These are phyloP conservation scores for Sebastes glaucus DNA, from an alignment of 2,797 vertebrate species.

Conservation along the genomic window DNA sequence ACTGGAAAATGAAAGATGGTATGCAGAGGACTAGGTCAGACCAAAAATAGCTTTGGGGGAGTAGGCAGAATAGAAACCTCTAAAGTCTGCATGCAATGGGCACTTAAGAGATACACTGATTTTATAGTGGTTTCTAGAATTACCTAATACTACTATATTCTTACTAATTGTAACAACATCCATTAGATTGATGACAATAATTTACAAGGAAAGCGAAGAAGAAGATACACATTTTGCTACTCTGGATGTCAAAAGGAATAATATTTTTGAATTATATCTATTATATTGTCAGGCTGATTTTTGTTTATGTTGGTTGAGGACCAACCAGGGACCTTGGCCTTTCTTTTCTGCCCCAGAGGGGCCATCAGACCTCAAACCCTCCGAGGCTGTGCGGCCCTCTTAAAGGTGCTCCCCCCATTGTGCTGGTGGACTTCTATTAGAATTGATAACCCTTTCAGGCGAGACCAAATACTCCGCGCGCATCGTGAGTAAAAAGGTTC, in stretches of 20 bases:
- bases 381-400: slow-evolving; percentile 29
- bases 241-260: background rate
- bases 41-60: background rate
- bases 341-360: slow-evolving; percentile 35
- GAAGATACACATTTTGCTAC: background rate
- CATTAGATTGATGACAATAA: background rate
- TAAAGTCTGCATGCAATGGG: background rate
- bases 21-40: background rate
- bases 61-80: background rate
- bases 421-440: slow-evolving; percentile 69
- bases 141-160: background rate
- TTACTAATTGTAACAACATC: background rate
- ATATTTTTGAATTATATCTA: slow-evolving; percentile 6
- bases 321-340: slow-evolving; percentile 56
- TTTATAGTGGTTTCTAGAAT: background rate
- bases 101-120: background rate
- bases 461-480: slow-evolving; percentile 67
- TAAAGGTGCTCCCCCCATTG: slow-evolving; percentile 28
- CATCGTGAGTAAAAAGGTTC: slow-evolving; percentile 82
- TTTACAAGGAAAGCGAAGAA: background rate
- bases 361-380: slow-evolving; percentile 51
- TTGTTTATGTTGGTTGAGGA: slow-evolving; percentile 38
- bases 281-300: slow-evolving; percentile 1
- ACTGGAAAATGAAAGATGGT: slow-evolving; percentile 3
- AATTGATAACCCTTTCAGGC: slow-evolving; percentile 81